phyloP scores from a whole-genome alignment of 2,113 vertebrate genomes.

The Peromyscus polionotus region DNA sequence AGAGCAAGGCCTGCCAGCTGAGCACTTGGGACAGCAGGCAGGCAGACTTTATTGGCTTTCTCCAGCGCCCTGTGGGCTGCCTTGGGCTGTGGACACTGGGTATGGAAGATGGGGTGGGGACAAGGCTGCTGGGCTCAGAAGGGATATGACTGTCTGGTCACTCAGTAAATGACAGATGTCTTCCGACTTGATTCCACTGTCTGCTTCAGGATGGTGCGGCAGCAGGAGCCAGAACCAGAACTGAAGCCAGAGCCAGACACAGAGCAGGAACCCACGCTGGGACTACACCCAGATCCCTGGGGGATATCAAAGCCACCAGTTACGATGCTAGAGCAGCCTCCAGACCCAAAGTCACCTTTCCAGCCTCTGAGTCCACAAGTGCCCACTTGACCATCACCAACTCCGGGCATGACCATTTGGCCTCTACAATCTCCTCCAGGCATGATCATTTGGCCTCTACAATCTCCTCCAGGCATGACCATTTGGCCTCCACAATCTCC shows the following conservation, averaged over 20 bases:
- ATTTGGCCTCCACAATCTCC: neutral
- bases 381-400: neutral
- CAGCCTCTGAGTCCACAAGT: neutral
- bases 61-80: neutral
- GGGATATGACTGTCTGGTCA: neutral
- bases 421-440: neutral
- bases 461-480: neutral
- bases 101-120: neutral
- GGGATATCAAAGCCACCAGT: conserved; percentile 37
- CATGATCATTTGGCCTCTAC: neutral
- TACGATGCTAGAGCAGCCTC: conserved; percentile 67
- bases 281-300: neutral
- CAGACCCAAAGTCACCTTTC: conserved; percentile 17
- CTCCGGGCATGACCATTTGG: neutral
- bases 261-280: conserved; percentile 33
- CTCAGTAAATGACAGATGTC: conserved; percentile 73
- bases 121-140: neutral
- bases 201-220: conserved; percentile 75
- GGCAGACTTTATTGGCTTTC: conserved; percentile 45
- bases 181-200: conserved; percentile 78
- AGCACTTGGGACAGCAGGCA: neutral
- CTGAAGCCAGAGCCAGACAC: conserved; percentile 47
- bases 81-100: neutral
- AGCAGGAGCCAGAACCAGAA: neutral
- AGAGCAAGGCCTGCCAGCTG: neutral